phyloP scores from a whole-genome alignment of 2,888 invertebrate species.

The Tinea trinotella region DNA sequence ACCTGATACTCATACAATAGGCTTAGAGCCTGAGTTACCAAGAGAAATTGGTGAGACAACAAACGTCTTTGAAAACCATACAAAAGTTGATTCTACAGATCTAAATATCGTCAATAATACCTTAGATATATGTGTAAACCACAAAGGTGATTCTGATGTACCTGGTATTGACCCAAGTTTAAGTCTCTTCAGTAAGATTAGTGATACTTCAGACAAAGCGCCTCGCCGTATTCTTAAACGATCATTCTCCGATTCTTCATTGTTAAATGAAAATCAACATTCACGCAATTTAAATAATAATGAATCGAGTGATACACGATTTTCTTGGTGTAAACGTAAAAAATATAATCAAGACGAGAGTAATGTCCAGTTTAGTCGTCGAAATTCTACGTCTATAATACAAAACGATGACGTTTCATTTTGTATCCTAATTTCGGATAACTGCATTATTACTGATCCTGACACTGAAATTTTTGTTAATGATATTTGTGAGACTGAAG shows the following conservation, averaged over 20 bases:
- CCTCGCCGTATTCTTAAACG: slow-evolving; percentile 35
- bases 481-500: slow-evolving; percentile 7
- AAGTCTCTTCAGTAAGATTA: too few relatives aligned
- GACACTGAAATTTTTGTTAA: background rate
- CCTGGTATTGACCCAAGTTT: too few relatives aligned
- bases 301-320: background rate
- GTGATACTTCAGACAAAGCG: background rate
- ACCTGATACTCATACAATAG: too few relatives aligned
- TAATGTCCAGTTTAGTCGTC: slow-evolving; percentile 44
- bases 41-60: too few relatives aligned
- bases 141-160: too few relatives aligned
- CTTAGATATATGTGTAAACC: too few relatives aligned
- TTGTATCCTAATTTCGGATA: slow-evolving; percentile 57
- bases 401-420: slow-evolving; percentile 54
- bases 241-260: slow-evolving; percentile 54
- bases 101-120: too few relatives aligned
- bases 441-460: slow-evolving; percentile 40
- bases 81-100: too few relatives aligned
- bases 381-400: slow-evolving; percentile 53
- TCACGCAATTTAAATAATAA: background rate
- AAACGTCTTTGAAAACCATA: too few relatives aligned
- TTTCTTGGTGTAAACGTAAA: background rate
- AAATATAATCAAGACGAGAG: slow-evolving; percentile 23
- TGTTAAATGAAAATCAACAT: slow-evolving; percentile 23
- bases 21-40: too few relatives aligned